phyloP scores from a whole-genome alignment of 2,888 invertebrate species.

The Psylliodes chrysocephalus region DNA sequence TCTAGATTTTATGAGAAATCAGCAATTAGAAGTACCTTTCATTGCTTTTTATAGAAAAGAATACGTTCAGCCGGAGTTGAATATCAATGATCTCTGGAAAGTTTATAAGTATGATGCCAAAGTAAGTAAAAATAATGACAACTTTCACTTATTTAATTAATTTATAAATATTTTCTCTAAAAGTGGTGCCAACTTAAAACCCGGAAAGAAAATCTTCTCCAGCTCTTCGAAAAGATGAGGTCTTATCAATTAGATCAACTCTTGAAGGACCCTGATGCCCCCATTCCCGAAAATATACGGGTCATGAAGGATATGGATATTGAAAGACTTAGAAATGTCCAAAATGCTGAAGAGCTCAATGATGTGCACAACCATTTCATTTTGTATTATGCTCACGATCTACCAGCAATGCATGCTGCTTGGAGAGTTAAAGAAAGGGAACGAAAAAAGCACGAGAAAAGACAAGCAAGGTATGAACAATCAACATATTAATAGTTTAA shows the following conservation, averaged over 20 bases:
- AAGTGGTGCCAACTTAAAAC: slow-evolving; percentile 87
- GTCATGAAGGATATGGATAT: slow-evolving; percentile 88
- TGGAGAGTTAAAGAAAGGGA: slow-evolving; percentile 75
- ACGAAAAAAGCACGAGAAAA: slow-evolving; percentile 68
- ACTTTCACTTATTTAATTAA: too few relatives aligned
- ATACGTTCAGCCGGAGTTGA: slow-evolving; percentile 93
- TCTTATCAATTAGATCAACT: slow-evolving; percentile 86
- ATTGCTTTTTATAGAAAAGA: slow-evolving; percentile 99
- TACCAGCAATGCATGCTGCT: slow-evolving; percentile 84
- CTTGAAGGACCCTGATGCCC: slow-evolving; percentile 84
- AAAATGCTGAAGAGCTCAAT: slow-evolving; percentile 89
- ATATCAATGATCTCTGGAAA: slow-evolving; percentile 96
- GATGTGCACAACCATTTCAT: slow-evolving; percentile 95
- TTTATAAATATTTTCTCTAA: too few relatives aligned
- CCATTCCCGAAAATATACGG: slow-evolving; percentile 84
- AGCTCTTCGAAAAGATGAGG: slow-evolving; percentile 91
- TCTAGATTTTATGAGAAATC: slow-evolving; percentile 94
- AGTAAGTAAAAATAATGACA: too few relatives aligned
- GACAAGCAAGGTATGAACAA: slow-evolving; percentile 52
- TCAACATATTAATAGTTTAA: too few relatives aligned
- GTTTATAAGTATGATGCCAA: slow-evolving; percentile 96
- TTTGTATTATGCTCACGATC: slow-evolving; percentile 88
- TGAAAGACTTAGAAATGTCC: slow-evolving; percentile 78
- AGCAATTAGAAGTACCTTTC: slow-evolving; percentile 96
- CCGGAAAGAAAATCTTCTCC: slow-evolving; percentile 83